Evolutionary conservation across 2,797 vertebrate genomes (phyloP).

Genomic region (Enteromius anoplus): DNA sequence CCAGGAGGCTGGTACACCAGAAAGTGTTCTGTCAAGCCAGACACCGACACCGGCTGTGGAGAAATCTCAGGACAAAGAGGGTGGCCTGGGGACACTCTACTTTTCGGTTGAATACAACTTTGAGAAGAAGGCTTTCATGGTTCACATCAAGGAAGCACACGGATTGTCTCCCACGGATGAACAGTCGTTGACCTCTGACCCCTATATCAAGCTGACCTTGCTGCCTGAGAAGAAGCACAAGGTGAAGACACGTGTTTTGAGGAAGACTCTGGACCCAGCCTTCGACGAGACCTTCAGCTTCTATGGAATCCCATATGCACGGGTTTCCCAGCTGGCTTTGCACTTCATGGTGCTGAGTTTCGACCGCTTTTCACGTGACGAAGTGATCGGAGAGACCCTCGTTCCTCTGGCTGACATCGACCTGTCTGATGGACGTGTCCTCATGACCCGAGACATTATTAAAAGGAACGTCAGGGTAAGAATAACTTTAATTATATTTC

Average conservation of each 20-base stretch:
- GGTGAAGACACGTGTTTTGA: constrained; percentile 96
- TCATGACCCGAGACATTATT: constrained; percentile 95
- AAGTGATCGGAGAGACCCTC: constrained; percentile 94
- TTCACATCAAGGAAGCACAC: constrained; percentile 95
- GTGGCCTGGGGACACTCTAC: constrained; percentile 88
- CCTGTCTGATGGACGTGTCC: constrained; percentile 85
- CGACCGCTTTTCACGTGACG: constrained; percentile 95
- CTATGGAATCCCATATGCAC: constrained; percentile 90
- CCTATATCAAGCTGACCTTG: constrained; percentile 97
- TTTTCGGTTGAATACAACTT: constrained; percentile 97
- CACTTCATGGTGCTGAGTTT: constrained; percentile 97
- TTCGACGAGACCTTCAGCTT: constrained; percentile 98
- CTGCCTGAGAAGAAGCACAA: constrained; percentile 97
- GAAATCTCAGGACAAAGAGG: constrained; percentile 76
- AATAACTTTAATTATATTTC: not conserved
- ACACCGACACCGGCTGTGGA: constrained; percentile 86
- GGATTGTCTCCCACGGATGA: constrained; percentile 95
- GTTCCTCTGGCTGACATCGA: constrained; percentile 90
- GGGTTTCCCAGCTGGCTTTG: constrained; percentile 89
- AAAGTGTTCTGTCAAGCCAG: constrained; percentile 85
- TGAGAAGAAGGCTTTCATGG: constrained; percentile 94
- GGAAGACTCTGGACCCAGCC: constrained; percentile 95
- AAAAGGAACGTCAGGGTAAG: constrained; percentile 77
- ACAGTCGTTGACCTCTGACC: constrained; percentile 97
- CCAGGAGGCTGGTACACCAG: constrained; percentile 76